Conservation (phyloP, 2,797 vertebrate genomes). For the Iguana delicatissima region DNA sequence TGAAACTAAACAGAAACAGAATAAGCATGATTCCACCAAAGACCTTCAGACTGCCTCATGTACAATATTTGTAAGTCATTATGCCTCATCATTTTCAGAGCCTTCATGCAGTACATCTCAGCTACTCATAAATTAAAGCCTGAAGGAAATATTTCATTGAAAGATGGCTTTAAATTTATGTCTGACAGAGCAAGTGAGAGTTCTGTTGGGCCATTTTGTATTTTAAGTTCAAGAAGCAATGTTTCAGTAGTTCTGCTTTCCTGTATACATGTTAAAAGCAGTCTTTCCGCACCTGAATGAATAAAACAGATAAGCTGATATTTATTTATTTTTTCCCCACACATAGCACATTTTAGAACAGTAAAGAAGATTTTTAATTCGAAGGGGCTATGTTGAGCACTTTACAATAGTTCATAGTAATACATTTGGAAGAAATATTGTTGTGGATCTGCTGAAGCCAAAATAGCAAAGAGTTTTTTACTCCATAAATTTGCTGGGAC, state of each 20-base stretch:
- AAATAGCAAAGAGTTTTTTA: not conserved
- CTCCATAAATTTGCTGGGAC: not conserved
- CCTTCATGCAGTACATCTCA: not conserved
- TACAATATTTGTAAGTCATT: constrained; percentile 94
- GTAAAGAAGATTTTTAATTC: not conserved
- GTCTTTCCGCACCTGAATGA: not conserved
- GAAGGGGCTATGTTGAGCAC: not conserved
- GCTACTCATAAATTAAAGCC: not conserved
- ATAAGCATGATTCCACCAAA: constrained; percentile 90
- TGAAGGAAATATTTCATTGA: not conserved
- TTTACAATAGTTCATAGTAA: not conserved
- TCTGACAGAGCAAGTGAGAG: not conserved
- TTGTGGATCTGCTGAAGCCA: not conserved
- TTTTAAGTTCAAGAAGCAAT: not conserved
- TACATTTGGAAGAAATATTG: not conserved
- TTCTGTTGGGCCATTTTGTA: not conserved
- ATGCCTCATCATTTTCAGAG: not conserved
- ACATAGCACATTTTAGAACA: not conserved
- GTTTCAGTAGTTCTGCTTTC: not conserved
- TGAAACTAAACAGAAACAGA: constrained; percentile 96
- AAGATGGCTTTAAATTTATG: not conserved
- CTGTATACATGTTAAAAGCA: not conserved
- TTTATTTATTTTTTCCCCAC: not conserved
- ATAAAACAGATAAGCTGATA: not conserved
- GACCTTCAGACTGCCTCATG: constrained; percentile 92